phyloP scores from a whole-genome alignment of 2,888 invertebrate species.

The Apamea crenata region DNA sequence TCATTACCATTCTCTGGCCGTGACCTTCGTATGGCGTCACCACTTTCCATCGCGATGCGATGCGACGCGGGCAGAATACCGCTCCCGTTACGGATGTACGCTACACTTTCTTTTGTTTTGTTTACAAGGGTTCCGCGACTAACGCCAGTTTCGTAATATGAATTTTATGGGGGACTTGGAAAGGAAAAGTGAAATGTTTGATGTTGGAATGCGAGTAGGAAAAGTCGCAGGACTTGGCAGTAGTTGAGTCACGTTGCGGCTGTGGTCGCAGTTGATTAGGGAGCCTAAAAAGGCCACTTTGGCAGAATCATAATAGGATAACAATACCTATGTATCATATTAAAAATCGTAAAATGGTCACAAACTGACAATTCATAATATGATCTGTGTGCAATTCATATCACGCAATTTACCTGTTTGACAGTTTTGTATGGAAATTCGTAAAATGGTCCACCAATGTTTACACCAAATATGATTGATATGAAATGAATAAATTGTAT shows the following conservation, averaged over 20 bases:
- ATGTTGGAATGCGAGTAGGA: conserved; percentile 17
- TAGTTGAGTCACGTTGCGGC: background rate
- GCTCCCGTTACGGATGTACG: conserved; percentile 70
- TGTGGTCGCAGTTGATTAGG: background rate
- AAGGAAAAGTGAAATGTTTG: conserved; percentile 56
- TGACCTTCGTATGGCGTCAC: conserved; percentile 79
- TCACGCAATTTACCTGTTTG: no score
- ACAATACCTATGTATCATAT: no score
- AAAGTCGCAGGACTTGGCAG: conserved; percentile 31
- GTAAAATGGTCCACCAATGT: no score
- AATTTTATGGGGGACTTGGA: conserved; percentile 46
- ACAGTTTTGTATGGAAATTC: no score
- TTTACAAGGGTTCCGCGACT: conserved; percentile 56
- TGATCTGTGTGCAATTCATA: no score
- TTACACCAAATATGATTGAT: no score
- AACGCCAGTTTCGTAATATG: conserved; percentile 65
- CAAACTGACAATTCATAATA: no score
- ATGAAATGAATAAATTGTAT: no score
- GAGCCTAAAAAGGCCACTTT: no score
- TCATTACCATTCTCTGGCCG: conserved; percentile 79
- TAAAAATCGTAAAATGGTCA: no score
- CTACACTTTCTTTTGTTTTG: conserved; percentile 80
- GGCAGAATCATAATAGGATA: no score
- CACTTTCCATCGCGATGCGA: conserved; percentile 78
- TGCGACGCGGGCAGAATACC: conserved; percentile 76